Percentiles rank a stretch among this genome's conserved stretches.
Conservation (phyloP, 2,888 invertebrate species). For the Brassicogethes aeneus region DNA sequence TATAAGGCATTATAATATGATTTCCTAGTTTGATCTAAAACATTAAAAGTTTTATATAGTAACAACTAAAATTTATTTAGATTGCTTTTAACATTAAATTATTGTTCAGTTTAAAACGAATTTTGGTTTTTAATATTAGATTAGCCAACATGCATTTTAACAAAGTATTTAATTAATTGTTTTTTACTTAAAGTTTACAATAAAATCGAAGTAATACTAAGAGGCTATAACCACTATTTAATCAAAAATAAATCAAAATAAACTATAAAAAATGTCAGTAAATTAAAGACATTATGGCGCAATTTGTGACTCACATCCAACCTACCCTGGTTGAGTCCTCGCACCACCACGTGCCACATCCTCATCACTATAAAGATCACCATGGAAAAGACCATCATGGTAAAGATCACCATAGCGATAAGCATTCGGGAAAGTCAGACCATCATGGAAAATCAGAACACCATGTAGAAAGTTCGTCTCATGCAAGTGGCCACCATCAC, state of each 20-base stretch:
- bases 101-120: no score
- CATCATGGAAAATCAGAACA: conserved; percentile 19
- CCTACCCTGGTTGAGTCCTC: conserved; percentile 50
- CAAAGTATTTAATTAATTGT: no score
- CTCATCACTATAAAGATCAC: conserved; percentile 43
- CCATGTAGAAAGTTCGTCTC: conserved; percentile 16
- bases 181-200: no score
- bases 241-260: conserved; percentile 3
- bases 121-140: no score
- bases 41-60: no score
- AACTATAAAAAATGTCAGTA: background rate
- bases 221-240: no score
- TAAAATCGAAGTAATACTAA: no score
- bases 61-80: no score
- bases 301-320: conserved; percentile 52
- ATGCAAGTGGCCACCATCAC: conserved; percentile 21
- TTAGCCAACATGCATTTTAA: no score
- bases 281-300: conserved; percentile 41
- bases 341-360: conserved; percentile 46
- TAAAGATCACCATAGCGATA: conserved; percentile 27
- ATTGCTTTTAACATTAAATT: no score
- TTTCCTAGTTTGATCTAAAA: no score
- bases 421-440: conserved; percentile 19
- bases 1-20: no score
- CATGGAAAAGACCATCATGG: conserved; percentile 34